Base-by-base conservation (phyloP, 35 echinoderm and acorn worm species). In the Patiria miniata region DNA sequence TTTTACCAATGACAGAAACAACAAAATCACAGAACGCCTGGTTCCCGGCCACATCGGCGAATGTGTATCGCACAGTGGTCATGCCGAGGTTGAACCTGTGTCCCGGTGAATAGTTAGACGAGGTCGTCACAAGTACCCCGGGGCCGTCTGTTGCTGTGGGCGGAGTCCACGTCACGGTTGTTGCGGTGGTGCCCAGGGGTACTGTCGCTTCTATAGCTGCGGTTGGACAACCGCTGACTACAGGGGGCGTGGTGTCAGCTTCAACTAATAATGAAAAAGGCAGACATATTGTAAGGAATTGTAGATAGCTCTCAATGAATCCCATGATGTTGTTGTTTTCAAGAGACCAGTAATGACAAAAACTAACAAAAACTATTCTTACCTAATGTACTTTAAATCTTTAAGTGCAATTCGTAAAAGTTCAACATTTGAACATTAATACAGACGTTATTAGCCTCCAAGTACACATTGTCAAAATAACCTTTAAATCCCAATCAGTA, bases 131-230 rank as follows among this genome's bases (percentile, higher is more conserved):
- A 52, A 28, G 26, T 4, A 59, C 54, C 29, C 94, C 94, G 38
- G 90, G 87, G 36, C 93, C 69, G 34, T 97, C 94, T 17, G 37
- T 80, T 15, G 78, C 78, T 44, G 78, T 80, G 17, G 78, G 78
- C 15, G 30, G 29, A 39, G 18, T 80, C 78, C 78, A 80, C 32
- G 50, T 60, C 12, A 81, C 78, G 37, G 5, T 80, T 18, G 44
- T 36, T 26, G 37, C 30, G 37, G 78, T 80, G 29, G 18, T 22
- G 19, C 38, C 78, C 29, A 80, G 37, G 19, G 38, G 26, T 37
- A 80, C 21, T 12, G 42, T 12, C 42, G 4, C 12, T 4, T 6
- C 4, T 50, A 80, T 82, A 7, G 68, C 68, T 26, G 81, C 38
- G 10, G 4, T n/a, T 14, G 87, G 87, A 89, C 87, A 89, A 7